Conservation (phyloP, 2,113 vertebrate genomes). For the Gallinago paraguaiae region DNA sequence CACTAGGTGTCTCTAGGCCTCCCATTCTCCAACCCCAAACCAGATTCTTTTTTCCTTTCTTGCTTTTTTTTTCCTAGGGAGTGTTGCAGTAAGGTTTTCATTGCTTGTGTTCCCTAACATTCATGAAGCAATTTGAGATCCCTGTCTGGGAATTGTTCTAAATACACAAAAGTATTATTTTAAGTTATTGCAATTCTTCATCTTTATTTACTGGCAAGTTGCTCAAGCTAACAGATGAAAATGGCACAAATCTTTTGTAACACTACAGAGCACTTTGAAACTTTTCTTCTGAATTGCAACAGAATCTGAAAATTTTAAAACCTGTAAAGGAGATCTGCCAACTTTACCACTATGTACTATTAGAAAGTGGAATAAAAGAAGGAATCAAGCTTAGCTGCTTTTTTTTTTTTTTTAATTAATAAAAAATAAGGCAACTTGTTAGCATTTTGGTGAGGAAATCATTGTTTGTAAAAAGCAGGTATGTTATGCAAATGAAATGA, state of each 20-base stretch:
- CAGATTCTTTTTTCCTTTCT: background rate
- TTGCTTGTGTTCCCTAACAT: background rate
- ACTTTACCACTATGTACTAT: background rate
- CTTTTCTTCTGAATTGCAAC: background rate
- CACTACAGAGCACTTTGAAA: background rate
- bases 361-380: background rate
- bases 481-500: constrained; percentile 54
- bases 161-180: constrained; percentile 18
- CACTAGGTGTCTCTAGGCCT: background rate
- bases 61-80: background rate
- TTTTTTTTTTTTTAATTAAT: background rate
- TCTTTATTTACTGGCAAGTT: constrained; percentile 5
- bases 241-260: constrained; percentile 11
- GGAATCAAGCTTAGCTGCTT: background rate
- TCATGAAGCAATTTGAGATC: background rate
- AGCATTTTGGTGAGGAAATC: constrained; percentile 15
- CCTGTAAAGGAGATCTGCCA: background rate
- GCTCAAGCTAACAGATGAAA: constrained; percentile 15
- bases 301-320: constrained; percentile 19
- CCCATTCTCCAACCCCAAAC: background rate
- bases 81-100: background rate
- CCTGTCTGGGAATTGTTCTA: background rate
- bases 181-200: background rate
- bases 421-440: background rate
- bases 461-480: constrained; percentile 43